Base-by-base conservation (phyloP, 1,140 invertebrate genomes). In the Sarcophaga bullata region DNA sequence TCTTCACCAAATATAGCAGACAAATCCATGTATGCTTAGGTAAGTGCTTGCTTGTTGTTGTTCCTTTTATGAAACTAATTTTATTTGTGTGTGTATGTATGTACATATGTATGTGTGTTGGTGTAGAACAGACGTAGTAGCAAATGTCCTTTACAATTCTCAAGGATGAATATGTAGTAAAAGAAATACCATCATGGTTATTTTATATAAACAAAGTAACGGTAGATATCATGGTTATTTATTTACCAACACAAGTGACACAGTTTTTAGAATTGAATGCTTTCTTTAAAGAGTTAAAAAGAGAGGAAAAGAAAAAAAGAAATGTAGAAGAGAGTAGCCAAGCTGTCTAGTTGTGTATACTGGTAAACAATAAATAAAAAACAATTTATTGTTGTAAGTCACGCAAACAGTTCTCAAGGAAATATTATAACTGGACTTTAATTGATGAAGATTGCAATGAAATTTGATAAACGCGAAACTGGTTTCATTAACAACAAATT, bases 351-450 rank as follows among this genome's bases (percentile, higher is more conserved):
- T 19, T 19, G 4, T 58, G 13, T 58, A n/a, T 13, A 37, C 25
- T 37, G 25, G 25, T 37, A 37, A 37, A 37, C 25, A 37, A 37
- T 37, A 4, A 37, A 37, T 37, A 37, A 37, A 37, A 68, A 68
- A 68, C n/a, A 19, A 68, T 25, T 25, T 7, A n/a, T 25, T 19
- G 17, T 68, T n/a, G 62, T 10, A 68, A 68, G 58, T 68, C 58
- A 68, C 58, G 58, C 58, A 68, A 68, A 37, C 25, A 68, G n/a
- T 68, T n/a, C 6, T 68, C 17, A 68, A 17, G 58, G 58, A 68
- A 68, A 68, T n/a, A n/a, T 68, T n/a, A 68, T 19, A 68, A 68
- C 62, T 68, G 62, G 25, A 68, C n/a, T 68, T 17, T 68, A 68
- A 68, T 68, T 68, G 62, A 68, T 68, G 62, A 68, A 68, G 19